Base-by-base conservation (phyloP, 1,140 invertebrate species). In the Pteromalus puparum region DNA sequence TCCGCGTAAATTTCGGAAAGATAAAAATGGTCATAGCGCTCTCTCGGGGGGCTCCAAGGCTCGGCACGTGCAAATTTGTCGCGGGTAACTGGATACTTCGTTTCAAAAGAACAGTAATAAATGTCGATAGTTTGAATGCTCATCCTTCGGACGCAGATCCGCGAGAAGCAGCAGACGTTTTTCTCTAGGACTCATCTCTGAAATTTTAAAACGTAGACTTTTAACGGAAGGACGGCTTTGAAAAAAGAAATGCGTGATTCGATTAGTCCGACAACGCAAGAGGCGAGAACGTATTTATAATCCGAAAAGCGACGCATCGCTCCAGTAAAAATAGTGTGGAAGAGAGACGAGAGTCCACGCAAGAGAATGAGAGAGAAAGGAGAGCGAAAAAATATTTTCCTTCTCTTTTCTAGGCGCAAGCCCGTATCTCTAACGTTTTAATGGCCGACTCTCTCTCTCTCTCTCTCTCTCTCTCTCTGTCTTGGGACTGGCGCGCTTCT, bases 81-180 rank as follows among this genome's bases (percentile, higher is more conserved):
- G 75, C 70, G 76, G 81, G 81, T 86, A 86, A 80, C 81, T 83
- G 76, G 76, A 75, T 80, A 83, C 81, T 79, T 74, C 61, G 75
- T 79, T 76, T 82, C 38, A 79, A 77, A 38, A 82, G 76, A 30
- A 72, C 76, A 65, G 48, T 81, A 70, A 42, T 24, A 77, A 75
- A 18, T n/a, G 53, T 61, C 53, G 53, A 61, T 61, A 61, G 53
- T 15, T 2, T n/a, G 38, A 42, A 21, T 61, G 53, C 53, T 61
- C 18, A n/a, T 21, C 18, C 3, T n/a, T n/a, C 18, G 18, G 53
- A 61, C 15, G 21, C 53, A 7, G 38, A 42, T 42, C 38, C 38
- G 53, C 21, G 53, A 61, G 53, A 61, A 61, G 21, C 53, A 21
- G 53, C 53, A 42, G 34, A 34, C 48, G 2, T 53, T 53, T 18